These are phyloP conservation scores for Labroides dimidiatus DNA, from an alignment of 2,797 vertebrate genomes.

Conservation along the genomic window DNA sequence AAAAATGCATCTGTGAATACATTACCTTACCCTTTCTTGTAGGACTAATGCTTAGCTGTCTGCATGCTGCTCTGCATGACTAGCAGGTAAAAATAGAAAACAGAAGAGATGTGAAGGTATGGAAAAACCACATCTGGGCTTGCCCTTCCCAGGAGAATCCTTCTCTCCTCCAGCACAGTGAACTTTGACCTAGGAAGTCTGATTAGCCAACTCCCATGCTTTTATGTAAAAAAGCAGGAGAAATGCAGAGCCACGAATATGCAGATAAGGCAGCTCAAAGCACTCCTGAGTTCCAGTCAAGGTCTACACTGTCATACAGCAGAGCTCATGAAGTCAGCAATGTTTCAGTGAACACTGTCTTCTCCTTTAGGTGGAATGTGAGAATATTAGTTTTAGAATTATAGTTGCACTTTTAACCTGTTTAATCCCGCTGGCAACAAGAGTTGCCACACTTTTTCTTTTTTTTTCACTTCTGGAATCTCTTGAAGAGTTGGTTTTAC, in stretches of 20 bases:
- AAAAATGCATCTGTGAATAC: conserved; percentile 11
- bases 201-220: conserved; percentile 70
- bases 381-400: conserved; percentile 15
- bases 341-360: conserved; percentile 33
- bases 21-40: conserved; percentile 3
- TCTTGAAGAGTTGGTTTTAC: too few species aligned
- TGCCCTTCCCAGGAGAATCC: conserved; percentile 70
- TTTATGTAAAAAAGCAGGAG: conserved; percentile 70
- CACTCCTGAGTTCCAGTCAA: conserved; percentile 63
- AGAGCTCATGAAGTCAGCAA: conserved; percentile 57
- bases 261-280: conserved; percentile 72
- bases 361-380: neutral
- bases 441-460: too few species aligned
- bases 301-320: conserved; percentile 59
- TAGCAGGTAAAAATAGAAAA: conserved; percentile 36
- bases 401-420: neutral
- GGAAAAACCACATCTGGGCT: conserved; percentile 62
- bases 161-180: conserved; percentile 58
- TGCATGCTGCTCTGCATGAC: conserved; percentile 25
- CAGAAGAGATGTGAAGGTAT: conserved; percentile 37
- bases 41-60: conserved; percentile 20
- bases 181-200: conserved; percentile 73
- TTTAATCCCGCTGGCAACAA: too few species aligned
- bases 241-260: conserved; percentile 77
- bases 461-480: too few species aligned